These are phyloP conservation scores for Aphidoletes aphidimyza DNA, from an alignment of 2,888 invertebrate genomes.

Conservation along the genomic window DNA sequence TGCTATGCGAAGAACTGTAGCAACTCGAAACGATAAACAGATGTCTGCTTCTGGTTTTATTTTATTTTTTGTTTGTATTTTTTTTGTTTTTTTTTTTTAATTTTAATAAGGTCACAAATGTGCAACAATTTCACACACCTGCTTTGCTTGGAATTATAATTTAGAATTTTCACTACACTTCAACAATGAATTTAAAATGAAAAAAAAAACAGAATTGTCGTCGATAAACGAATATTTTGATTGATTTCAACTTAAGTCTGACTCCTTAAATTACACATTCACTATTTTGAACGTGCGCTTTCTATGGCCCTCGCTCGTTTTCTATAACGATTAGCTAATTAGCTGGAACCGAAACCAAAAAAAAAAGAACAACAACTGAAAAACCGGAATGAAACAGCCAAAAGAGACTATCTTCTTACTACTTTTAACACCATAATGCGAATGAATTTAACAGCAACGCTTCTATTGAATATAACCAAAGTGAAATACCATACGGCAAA, in stretches of 20 bases:
- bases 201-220: too few relatives aligned
- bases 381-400: slow-evolving; percentile 39
- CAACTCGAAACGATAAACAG: neutral
- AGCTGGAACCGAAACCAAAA: neutral
- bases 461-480: slow-evolving; percentile 50
- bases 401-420: slow-evolving; percentile 43
- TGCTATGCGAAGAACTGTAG: neutral
- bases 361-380: neutral
- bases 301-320: too few relatives aligned
- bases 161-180: too few relatives aligned
- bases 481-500: slow-evolving; percentile 3
- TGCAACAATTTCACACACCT: neutral
- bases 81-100: too few relatives aligned
- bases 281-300: too few relatives aligned
- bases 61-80: too few relatives aligned
- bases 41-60: slow-evolving; percentile 15
- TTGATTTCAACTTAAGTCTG: too few relatives aligned
- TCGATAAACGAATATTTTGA: neutral
- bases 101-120: neutral
- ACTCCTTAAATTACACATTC: too few relatives aligned
- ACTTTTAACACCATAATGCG: slow-evolving; percentile 43
- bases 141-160: too few relatives aligned
- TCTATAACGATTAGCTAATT: too few relatives aligned
- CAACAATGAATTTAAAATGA: too few relatives aligned
- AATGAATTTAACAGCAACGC: slow-evolving; percentile 19